Conservation (phyloP, 2,113 vertebrate species). For the Pandion haliaetus region DNA sequence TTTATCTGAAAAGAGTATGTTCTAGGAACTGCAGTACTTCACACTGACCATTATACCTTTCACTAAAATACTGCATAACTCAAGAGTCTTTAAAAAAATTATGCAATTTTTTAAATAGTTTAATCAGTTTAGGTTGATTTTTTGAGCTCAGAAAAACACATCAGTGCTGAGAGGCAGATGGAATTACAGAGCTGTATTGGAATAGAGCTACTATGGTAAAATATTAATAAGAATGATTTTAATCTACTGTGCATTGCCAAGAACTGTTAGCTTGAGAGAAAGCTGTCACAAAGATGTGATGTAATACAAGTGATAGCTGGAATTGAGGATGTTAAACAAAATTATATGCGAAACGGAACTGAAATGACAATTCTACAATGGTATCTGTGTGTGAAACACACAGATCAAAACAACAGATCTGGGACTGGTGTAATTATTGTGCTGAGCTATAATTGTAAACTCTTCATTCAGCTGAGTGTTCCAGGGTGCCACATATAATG, state of each 20-base stretch:
- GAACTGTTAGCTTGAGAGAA: neutral
- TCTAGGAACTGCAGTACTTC: neutral
- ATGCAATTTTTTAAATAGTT: neutral
- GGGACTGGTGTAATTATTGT: conserved; percentile 1
- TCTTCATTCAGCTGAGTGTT: conserved; percentile 33
- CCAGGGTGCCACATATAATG: conserved; percentile 16
- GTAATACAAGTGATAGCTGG: conserved; percentile 9
- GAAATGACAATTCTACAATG: conserved; percentile 37
- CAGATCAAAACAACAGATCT: conserved; percentile 4
- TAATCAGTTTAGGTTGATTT: neutral
- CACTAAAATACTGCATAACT: neutral
- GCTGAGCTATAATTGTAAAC: conserved; percentile 18
- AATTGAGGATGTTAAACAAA: neutral
- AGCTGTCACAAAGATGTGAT: neutral
- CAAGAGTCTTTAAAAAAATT: neutral
- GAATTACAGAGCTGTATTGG: neutral
- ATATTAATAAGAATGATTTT: neutral
- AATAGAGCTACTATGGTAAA: neutral
- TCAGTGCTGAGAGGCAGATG: neutral
- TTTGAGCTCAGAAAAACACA: neutral
- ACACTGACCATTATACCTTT: neutral
- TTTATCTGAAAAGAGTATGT: neutral
- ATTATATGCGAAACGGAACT: conserved; percentile 4
- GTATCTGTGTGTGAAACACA: neutral
- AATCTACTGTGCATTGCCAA: neutral